Conservation (phyloP, 2,888 invertebrate genomes). For the Thera obeliscata region DNA sequence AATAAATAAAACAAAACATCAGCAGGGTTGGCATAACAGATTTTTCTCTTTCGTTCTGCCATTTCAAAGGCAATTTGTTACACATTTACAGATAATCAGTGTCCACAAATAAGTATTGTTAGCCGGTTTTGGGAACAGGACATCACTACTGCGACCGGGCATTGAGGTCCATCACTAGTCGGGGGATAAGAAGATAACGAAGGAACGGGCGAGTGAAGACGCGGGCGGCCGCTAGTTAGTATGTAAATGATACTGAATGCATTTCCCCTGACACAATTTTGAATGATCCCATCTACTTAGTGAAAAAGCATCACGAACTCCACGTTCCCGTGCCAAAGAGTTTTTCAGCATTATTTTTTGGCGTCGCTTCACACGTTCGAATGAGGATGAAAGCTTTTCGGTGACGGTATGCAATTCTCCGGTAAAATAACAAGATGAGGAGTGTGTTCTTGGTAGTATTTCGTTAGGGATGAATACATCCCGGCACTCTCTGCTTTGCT, state of each 20-base stretch:
- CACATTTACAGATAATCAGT: not conserved
- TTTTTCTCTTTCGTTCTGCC: too few species aligned
- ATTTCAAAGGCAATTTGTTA: not conserved
- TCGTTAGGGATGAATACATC: not conserved
- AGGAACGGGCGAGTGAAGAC: too few species aligned
- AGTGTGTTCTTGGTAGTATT: slow-evolving; percentile 2
- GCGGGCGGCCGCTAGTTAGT: not conserved
- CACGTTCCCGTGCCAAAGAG: slow-evolving; percentile 25
- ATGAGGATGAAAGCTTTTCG: slow-evolving; percentile 25
- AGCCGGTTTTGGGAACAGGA: too few species aligned
- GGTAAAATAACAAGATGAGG: slow-evolving; percentile 15
- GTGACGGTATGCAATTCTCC: slow-evolving; percentile 19
- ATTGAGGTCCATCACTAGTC: too few species aligned
- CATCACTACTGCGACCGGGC: too few species aligned
- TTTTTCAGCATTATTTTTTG: slow-evolving; percentile 31
- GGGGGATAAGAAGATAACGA: too few species aligned
- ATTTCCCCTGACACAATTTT: slow-evolving; percentile 25
- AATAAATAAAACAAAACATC: too few species aligned
- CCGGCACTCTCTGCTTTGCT: not conserved
- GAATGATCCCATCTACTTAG: slow-evolving; percentile 22
- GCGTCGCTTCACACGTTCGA: slow-evolving; percentile 25
- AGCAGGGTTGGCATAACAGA: too few species aligned
- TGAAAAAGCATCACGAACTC: slow-evolving; percentile 23
- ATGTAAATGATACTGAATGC: slow-evolving; percentile 16
- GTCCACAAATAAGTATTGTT: too few species aligned